Base-by-base conservation (phyloP, 1,140 invertebrate species). In the Procambarus clarkii region DNA sequence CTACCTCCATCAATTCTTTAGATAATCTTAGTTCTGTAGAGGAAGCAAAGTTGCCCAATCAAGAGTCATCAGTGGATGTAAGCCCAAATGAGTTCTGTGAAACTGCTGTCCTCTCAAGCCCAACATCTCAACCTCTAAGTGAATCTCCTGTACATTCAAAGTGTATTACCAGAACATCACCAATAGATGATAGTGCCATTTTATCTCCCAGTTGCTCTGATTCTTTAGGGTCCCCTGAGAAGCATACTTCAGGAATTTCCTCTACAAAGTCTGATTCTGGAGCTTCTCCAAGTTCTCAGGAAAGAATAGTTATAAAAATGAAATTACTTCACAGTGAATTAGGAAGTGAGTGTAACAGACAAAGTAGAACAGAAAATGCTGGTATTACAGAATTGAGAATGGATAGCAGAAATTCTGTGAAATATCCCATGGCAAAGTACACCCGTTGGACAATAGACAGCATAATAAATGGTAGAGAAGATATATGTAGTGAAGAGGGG, bases 291-390 rank as follows among this genome's bases (percentile, higher is more conserved):
- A 91, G 82, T 78, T 78, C 89, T 84, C 89, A 91, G 48, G 89
- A 91, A 18, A 91, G 89, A 85, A 91, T 91, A 77, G 89, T 91
- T 18, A 91, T 91, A 60, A 91, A 91, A 77, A 91, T 91, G 89
- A 91, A 91, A 50, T 71, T 91, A 45, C 77, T 91, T 9, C 89
- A 85, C 50, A 84, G 81, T 69, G 60, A 85, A n/a, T 79, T 80
- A 86, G 45, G 60, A 74, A 76, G 50, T 79, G 82, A 84, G 48
- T 69, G 45, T 69, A 58, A 85, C 34, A 48, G 46, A 21, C 81
- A 80, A 21, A 78, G n/a, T 34, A 74, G 76, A 2, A 74, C 48
- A 48, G 83, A 91, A 58, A 60, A 48, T 91, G 34, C 54, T n/a
- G 50, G 48, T 50, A 71, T 50, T 69, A 85, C 15, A 69, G 83